Conservation (phyloP, 2,797 vertebrate species). For the Pantherophis alleghaniensis region DNA sequence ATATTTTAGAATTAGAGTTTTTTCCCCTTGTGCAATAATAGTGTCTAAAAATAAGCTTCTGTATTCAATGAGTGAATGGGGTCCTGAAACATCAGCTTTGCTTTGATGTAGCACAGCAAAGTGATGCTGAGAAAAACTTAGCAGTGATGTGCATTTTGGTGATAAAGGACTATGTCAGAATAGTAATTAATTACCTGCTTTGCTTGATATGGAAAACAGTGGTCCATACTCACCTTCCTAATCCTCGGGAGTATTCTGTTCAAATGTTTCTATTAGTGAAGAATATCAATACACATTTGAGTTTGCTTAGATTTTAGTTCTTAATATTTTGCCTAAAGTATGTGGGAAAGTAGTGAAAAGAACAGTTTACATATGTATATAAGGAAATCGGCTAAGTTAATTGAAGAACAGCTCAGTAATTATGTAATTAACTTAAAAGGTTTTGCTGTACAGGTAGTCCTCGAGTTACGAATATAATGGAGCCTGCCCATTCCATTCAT, state of each 20-base stretch:
- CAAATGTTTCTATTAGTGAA: constrained; percentile 62
- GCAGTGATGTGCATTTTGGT: constrained; percentile 70
- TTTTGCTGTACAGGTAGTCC: background rate
- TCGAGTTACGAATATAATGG: too few relatives aligned
- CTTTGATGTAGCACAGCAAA: constrained; percentile 62
- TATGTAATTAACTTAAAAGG: background rate
- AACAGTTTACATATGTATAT: background rate
- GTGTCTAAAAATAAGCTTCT: constrained; percentile 73
- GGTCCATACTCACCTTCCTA: constrained; percentile 62
- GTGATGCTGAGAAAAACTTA: constrained; percentile 68
- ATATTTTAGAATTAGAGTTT: constrained; percentile 73
- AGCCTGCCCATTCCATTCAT: too few relatives aligned
- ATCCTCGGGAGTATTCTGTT: constrained; percentile 67
- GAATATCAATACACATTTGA: constrained; percentile 55
- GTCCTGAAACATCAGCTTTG: constrained; percentile 72
- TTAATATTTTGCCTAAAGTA: background rate
- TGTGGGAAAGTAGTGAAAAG: background rate
- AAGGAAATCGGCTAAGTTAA: background rate
- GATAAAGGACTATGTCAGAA: constrained; percentile 74
- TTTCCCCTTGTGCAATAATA: constrained; percentile 77
- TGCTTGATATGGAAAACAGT: constrained; percentile 74
- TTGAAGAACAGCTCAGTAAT: background rate
- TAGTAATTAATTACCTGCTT: constrained; percentile 77
- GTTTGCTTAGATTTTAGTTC: constrained; percentile 34
- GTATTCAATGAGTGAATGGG: constrained; percentile 70